Percentiles rank a stretch among this genome's conserved stretches.
These are phyloP conservation scores for Caenorhabditis becei DNA, from an alignment of 2,888 invertebrate species.

Conservation along the genomic window DNA sequence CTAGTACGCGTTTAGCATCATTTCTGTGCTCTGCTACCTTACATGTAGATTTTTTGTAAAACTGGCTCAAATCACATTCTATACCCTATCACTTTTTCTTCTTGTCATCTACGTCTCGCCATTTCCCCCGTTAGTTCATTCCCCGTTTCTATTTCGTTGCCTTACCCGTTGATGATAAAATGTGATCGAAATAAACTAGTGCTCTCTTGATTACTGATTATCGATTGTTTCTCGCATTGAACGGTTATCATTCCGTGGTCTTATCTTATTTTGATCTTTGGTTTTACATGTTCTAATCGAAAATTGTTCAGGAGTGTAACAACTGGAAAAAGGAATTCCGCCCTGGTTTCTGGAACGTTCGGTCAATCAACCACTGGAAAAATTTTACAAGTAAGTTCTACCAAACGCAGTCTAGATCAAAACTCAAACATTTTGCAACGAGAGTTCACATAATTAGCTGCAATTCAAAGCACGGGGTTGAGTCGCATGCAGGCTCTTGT, in stretches of 20 bases:
- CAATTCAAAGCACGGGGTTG: too few relatives aligned
- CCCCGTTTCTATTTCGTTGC: not conserved
- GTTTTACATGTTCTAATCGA: too few relatives aligned
- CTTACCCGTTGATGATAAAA: not conserved
- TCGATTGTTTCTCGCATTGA: not conserved
- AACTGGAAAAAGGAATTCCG: too few relatives aligned
- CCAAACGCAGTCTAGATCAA: too few relatives aligned
- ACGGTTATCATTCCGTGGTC: not conserved
- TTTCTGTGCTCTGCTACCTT: not conserved
- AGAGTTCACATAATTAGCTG: too few relatives aligned
- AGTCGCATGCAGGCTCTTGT: too few relatives aligned
- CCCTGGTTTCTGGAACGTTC: too few relatives aligned
- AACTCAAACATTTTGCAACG: too few relatives aligned
- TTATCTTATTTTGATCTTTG: not conserved
- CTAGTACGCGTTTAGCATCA: not conserved
- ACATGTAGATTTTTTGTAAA: not conserved
- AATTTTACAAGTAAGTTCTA: too few relatives aligned
- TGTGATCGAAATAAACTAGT: too few relatives aligned
- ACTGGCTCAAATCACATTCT: not conserved
- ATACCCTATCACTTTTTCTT: not conserved
- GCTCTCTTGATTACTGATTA: not conserved
- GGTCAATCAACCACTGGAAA: too few relatives aligned
- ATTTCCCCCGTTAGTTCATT: not conserved
- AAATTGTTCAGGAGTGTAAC: too few relatives aligned
- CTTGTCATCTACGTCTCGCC: not conserved